Conservation (phyloP, 2,113 vertebrate species). For the Shinisaurus crocodilurus region DNA sequence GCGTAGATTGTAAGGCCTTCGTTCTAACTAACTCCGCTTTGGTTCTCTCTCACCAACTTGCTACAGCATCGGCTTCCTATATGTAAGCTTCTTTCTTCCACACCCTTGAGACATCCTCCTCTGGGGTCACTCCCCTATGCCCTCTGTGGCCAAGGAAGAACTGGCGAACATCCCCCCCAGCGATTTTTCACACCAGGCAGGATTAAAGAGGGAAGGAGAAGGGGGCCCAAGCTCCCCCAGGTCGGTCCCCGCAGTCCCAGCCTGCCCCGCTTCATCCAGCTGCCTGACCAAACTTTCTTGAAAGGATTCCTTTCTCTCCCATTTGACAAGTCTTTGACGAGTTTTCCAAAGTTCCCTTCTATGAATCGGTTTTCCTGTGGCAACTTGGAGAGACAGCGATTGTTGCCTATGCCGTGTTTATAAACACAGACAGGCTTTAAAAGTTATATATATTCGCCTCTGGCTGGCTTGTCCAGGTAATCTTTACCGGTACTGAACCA, state of each 20-base stretch:
- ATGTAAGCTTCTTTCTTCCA: not conserved
- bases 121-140: not conserved
- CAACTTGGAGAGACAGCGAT: slow-evolving; percentile 12
- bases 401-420: slow-evolving; percentile 12
- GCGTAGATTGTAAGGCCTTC: not conserved
- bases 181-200: not conserved
- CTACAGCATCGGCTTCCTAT: not conserved
- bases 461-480: slow-evolving; percentile 28
- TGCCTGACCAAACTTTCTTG: slow-evolving; percentile 36
- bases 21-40: not conserved
- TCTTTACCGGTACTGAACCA: not conserved
- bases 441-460: not conserved
- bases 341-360: slow-evolving; percentile 24
- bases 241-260: not conserved
- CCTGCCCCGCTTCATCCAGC: slow-evolving; percentile 26
- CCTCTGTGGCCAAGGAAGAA: not conserved
- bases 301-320: slow-evolving; percentile 34
- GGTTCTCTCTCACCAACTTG: not conserved
- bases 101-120: not conserved
- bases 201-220: not conserved
- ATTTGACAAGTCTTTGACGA: slow-evolving; percentile 47
- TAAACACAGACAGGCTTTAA: not conserved
- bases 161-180: not conserved
- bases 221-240: not conserved
- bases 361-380: slow-evolving; percentile 38